Percentiles rank a stretch among this genome's conserved stretches.
phyloP scores from a whole-genome alignment of 2,888 invertebrate genomes.

The Brenthis hecate region DNA sequence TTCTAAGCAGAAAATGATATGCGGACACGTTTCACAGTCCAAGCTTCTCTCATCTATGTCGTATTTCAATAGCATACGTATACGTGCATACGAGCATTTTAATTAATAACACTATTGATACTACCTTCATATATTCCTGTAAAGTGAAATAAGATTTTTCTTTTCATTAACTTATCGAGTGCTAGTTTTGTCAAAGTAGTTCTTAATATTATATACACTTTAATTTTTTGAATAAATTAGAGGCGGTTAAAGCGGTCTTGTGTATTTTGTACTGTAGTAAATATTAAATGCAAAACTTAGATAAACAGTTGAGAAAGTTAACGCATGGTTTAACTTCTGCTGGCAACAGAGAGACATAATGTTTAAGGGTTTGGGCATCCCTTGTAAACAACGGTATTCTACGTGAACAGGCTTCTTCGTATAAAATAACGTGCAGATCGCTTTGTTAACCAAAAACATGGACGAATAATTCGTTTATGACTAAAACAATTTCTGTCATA shows the following conservation, averaged over 20 bases:
- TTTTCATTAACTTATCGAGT: too few relatives aligned
- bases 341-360: slow-evolving; percentile 11
- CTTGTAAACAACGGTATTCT: slow-evolving; percentile 27
- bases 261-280: slow-evolving; percentile 6
- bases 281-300: slow-evolving; percentile 21
- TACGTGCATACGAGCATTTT: neutral
- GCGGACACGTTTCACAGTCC: slow-evolving; percentile 11
- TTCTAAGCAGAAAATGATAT: slow-evolving; percentile 25
- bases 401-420: slow-evolving; percentile 11
- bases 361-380: slow-evolving; percentile 23
- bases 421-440: slow-evolving; percentile 28
- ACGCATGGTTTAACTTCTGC: slow-evolving; percentile 23
- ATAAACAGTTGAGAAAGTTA: slow-evolving; percentile 31
- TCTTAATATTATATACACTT: too few relatives aligned
- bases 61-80: neutral
- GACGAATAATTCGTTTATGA: too few relatives aligned
- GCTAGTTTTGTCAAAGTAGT: too few relatives aligned
- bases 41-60: slow-evolving; percentile 3
- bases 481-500: slow-evolving; percentile 25
- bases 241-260: neutral
- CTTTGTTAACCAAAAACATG: too few relatives aligned
- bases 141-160: too few relatives aligned
- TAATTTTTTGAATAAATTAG: too few relatives aligned
- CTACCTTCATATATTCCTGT: neutral
- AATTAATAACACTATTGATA: neutral